phyloP scores from a whole-genome alignment of 2,113 vertebrate genomes.

The Odontesthes bonariensis region DNA sequence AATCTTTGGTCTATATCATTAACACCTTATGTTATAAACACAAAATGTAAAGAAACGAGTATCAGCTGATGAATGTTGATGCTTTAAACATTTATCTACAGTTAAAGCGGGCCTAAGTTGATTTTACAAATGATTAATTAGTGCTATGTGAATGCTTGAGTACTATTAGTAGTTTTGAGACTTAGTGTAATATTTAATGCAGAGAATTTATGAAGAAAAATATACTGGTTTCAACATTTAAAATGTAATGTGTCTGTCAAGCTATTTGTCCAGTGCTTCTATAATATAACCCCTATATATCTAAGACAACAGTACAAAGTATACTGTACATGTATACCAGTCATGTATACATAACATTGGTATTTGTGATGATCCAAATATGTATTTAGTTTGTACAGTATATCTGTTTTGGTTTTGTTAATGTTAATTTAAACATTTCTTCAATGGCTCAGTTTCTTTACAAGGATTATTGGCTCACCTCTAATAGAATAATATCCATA shows the following conservation, averaged over 20 bases:
- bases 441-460: not conserved
- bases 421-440: not conserved
- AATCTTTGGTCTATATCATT: no score
- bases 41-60: accelerated
- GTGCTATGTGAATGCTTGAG: not conserved
- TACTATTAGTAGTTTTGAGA: not conserved
- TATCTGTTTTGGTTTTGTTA: not conserved
- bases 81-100: not conserved
- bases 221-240: no score
- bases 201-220: no score
- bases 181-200: not conserved
- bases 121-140: not conserved
- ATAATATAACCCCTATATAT: no score
- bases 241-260: no score
- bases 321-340: no score
- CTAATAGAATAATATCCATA: not conserved
- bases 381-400: no score
- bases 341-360: no score
- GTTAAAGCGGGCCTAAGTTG: not conserved
- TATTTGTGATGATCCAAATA: no score
- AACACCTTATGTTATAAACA: not conserved
- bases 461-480: not conserved
- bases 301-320: no score
- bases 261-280: no score
- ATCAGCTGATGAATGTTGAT: not conserved